phyloP scores from a whole-genome alignment of 2,888 invertebrate genomes.

The Agriotes lineatus region DNA sequence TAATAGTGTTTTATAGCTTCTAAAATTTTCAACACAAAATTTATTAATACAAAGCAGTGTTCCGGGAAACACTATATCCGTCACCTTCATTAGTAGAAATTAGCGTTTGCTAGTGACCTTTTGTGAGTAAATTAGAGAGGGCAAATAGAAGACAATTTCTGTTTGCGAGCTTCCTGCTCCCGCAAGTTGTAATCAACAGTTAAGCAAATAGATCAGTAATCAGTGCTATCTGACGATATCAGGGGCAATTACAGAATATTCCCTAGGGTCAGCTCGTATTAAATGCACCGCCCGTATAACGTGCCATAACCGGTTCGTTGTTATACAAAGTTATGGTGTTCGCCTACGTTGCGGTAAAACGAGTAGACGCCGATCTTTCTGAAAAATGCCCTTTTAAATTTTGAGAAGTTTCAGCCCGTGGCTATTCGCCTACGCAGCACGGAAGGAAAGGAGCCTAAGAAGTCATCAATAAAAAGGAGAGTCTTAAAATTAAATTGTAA shows the following conservation, averaged over 20 bases:
- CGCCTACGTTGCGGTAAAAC: conserved; percentile 1
- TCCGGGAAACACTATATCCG: no score
- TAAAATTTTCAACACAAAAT: no score
- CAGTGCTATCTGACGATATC: conserved; percentile 22
- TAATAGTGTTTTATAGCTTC: no score
- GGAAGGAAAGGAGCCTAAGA: conserved; percentile 12
- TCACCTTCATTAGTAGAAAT: background rate
- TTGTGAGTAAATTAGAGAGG: conserved; percentile 20
- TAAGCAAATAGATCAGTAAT: conserved; percentile 34
- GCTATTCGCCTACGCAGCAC: conserved; percentile 19
- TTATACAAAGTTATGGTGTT: background rate
- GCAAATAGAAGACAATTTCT: conserved; percentile 36
- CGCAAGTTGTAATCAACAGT: conserved; percentile 28
- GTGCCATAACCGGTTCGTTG: background rate
- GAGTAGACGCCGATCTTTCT: background rate
- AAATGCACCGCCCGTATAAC: conserved; percentile 7
- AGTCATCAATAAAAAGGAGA: conserved; percentile 24
- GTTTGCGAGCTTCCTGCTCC: background rate
- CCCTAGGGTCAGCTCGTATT: conserved; percentile 18
- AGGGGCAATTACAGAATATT: conserved; percentile 18
- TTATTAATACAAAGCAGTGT: no score
- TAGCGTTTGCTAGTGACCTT: background rate
- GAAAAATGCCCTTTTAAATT: conserved; percentile 12
- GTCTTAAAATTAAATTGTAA: conserved; percentile 27
- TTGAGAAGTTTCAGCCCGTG: background rate